A percentile compares a stretch with the other conserved stretches of the same genome.
Conservation (phyloP, 2,113 vertebrate species). For the Nestor notabilis region DNA sequence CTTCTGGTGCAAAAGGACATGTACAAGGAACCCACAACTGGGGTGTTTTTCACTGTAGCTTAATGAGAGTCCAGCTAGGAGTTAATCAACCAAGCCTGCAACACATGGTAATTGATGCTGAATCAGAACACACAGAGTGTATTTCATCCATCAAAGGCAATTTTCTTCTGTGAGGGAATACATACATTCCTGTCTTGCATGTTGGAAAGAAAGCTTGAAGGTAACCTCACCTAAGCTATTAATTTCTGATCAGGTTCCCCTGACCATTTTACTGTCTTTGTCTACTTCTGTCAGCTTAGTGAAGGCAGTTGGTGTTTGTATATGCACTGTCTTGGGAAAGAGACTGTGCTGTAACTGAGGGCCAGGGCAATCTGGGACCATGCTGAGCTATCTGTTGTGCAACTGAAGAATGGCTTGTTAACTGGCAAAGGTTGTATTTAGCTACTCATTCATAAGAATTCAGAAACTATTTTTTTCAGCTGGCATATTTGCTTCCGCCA, state of each 20-base stretch:
- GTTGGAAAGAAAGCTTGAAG: background rate
- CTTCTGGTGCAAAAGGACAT: background rate
- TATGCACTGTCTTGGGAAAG: background rate
- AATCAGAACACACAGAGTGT: background rate
- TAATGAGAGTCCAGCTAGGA: background rate
- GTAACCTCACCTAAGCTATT: background rate
- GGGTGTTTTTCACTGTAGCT: background rate
- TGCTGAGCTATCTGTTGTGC: background rate
- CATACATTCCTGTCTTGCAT: background rate
- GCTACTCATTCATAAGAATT: background rate
- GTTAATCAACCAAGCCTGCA: background rate
- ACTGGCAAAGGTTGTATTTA: background rate
- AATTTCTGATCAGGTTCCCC: background rate
- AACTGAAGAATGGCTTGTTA: background rate
- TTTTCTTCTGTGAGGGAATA: background rate
- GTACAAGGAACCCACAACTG: background rate
- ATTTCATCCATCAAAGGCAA: background rate
- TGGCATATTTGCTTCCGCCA: background rate
- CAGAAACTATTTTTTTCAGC: background rate
- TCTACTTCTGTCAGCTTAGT: background rate
- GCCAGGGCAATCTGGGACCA: background rate
- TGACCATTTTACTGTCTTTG: background rate
- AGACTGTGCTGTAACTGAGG: fast-evolving
- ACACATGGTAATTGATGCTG: background rate
- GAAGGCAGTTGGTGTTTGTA: background rate